phyloP scores from a whole-genome alignment of 2,797 vertebrate genomes.

The Aulostomus chinensis region DNA sequence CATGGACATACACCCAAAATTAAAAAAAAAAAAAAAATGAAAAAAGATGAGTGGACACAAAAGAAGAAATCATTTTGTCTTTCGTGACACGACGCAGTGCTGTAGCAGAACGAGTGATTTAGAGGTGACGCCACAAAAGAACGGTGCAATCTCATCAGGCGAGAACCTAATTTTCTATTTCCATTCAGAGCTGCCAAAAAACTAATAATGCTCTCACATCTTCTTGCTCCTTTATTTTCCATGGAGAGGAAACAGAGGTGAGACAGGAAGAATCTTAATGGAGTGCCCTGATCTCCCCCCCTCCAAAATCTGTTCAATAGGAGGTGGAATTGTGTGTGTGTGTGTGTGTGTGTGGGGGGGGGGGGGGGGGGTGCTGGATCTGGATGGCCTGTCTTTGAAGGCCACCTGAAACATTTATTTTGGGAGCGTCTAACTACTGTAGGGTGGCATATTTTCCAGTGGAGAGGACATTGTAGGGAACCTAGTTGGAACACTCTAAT shows the following conservation, averaged over 20 bases:
- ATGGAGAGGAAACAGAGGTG: slow-evolving; percentile 36
- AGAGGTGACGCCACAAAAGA: slow-evolving; percentile 50
- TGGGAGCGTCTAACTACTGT: too few relatives aligned
- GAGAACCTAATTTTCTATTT: slow-evolving; percentile 53
- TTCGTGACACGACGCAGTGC: slow-evolving; percentile 46
- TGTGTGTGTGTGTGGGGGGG: too few relatives aligned
- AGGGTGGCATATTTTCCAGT: too few relatives aligned
- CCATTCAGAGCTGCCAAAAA: slow-evolving; percentile 21
- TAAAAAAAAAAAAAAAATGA: neutral
- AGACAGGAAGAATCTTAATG: slow-evolving; percentile 50
- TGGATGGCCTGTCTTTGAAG: too few relatives aligned
- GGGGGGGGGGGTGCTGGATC: too few relatives aligned
- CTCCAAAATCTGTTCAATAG: too few relatives aligned
- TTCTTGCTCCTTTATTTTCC: slow-evolving; percentile 40
- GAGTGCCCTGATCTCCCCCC: slow-evolving; percentile 29
- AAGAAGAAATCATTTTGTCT: slow-evolving; percentile 30
- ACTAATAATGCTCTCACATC: slow-evolving; percentile 54
- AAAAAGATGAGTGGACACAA: slow-evolving; percentile 10
- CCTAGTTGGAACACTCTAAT: too few relatives aligned
- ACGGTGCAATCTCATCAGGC: slow-evolving; percentile 55
- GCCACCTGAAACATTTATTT: too few relatives aligned
- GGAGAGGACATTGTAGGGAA: too few relatives aligned
- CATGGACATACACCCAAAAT: neutral
- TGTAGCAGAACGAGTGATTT: slow-evolving; percentile 18
- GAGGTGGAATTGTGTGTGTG: neutral